These are phyloP conservation scores for Thamnaconus septentrionalis DNA, from an alignment of 2,113 vertebrate species.

Conservation along the genomic window DNA sequence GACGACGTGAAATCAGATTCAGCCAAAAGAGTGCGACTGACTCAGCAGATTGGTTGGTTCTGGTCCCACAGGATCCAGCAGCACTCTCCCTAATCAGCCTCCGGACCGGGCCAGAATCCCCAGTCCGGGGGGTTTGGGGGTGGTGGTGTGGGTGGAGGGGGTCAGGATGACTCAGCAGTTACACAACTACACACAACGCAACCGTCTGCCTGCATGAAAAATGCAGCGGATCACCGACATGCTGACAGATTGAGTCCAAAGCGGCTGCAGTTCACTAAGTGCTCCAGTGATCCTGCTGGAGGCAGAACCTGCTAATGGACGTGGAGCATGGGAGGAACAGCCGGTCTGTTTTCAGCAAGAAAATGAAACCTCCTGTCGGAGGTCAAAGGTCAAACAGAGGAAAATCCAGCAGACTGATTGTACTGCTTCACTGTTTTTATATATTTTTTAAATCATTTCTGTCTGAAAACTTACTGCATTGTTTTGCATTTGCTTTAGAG, in stretches of 20 bases:
- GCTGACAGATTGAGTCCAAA: slow-evolving; percentile 7
- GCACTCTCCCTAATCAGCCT: neutral
- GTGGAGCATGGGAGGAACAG: neutral
- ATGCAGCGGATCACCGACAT: neutral
- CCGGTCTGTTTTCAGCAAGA: too few relatives aligned
- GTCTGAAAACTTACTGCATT: too few relatives aligned
- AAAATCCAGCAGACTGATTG: too few relatives aligned
- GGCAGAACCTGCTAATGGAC: neutral
- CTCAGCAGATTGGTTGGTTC: slow-evolving; percentile 21
- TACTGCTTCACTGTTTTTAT: too few relatives aligned
- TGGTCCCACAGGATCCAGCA: neutral
- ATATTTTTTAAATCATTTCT: too few relatives aligned
- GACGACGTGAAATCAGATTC: slow-evolving; percentile 17
- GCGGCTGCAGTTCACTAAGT: neutral
- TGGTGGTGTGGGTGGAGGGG: neutral
- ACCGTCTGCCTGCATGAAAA: neutral
- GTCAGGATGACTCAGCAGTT: slow-evolving; percentile 14
- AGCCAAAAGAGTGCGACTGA: slow-evolving; percentile 26
- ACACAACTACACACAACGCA: slow-evolving; percentile 5
- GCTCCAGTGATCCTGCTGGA: too few relatives aligned
- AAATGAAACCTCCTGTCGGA: too few relatives aligned
- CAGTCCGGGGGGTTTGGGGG: neutral
- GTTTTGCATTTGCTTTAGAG: too few relatives aligned
- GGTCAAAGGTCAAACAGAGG: too few relatives aligned
- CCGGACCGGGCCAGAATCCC: slow-evolving; percentile 1